These are phyloP conservation scores for Beroe forskalii DNA, from an alignment of 37 sponge, comb jelly and placozoan genomes.

Conservation along the genomic window DNA sequence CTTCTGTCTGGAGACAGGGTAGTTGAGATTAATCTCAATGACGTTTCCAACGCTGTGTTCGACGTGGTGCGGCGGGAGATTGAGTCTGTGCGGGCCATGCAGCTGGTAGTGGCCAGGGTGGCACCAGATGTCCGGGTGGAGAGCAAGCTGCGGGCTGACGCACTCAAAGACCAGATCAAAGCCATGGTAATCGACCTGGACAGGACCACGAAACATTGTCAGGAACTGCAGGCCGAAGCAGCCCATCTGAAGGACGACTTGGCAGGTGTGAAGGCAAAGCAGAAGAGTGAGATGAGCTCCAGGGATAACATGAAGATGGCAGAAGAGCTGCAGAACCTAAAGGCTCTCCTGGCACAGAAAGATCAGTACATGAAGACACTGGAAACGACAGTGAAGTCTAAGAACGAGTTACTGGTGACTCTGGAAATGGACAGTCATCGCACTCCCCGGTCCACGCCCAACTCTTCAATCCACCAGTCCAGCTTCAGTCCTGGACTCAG, in stretches of 20 bases:
- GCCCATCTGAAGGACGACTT: constrained; percentile 23
- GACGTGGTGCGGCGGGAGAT: constrained; percentile 33
- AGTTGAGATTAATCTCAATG: constrained; percentile 46
- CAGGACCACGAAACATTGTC: constrained; percentile 46
- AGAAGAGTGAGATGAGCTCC: constrained; percentile 64
- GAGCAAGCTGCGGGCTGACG: constrained; percentile 52
- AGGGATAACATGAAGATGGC: constrained; percentile 6
- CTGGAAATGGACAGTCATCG: constrained; percentile 62
- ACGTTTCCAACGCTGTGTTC: constrained; percentile 30
- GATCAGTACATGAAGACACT: constrained; percentile 60
- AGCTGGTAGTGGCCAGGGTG: constrained; percentile 58
- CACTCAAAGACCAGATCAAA: constrained; percentile 55
- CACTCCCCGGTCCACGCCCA: constrained; percentile 44
- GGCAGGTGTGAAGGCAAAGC: constrained; percentile 40
- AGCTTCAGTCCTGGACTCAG: constrained; percentile 63
- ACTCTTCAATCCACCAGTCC: constrained; percentile 33
- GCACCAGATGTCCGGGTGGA: constrained; percentile 56
- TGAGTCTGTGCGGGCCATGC: constrained; percentile 35
- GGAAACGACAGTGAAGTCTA: constrained; percentile 49
- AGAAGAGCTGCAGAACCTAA: constrained; percentile 41
- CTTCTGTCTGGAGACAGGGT: constrained; percentile 28
- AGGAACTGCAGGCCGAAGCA: constrained; percentile 35
- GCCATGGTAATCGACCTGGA: constrained; percentile 44
- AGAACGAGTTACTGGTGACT: constrained; percentile 59
- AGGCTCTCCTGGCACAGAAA: constrained; percentile 48